These are phyloP conservation scores for Eristalis arbustorum DNA, from an alignment of 2,888 invertebrate genomes.

Conservation along the genomic window DNA sequence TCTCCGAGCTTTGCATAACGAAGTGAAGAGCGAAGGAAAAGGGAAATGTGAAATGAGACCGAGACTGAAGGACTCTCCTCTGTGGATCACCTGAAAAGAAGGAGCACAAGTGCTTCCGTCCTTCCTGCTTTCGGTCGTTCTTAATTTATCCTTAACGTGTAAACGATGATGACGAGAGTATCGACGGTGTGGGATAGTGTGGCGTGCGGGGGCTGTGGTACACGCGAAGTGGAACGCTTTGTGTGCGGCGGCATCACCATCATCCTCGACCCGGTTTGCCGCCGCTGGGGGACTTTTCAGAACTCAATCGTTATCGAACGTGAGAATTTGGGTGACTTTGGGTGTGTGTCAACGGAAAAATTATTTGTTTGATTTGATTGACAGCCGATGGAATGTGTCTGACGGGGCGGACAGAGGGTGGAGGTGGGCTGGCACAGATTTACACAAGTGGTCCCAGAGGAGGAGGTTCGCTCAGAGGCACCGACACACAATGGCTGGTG, in stretches of 20 bases:
- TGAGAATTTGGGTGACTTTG: conserved; percentile 46
- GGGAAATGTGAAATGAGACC: background rate
- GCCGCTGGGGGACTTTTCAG: conserved; percentile 40
- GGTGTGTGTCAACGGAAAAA: conserved; percentile 38
- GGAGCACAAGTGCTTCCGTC: conserved; percentile 19
- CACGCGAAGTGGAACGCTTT: background rate
- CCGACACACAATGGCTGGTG: background rate
- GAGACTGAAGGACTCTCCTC: conserved; percentile 13
- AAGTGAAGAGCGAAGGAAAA: conserved; percentile 14
- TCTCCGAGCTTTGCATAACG: conserved; percentile 54
- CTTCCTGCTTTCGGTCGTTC: conserved; percentile 26
- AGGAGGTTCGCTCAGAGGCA: background rate
- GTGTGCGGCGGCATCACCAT: conserved; percentile 3
- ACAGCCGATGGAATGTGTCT: conserved; percentile 11
- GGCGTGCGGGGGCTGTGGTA: background rate
- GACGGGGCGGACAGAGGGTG: background rate
- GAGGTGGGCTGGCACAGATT: background rate
- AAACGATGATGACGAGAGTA: conserved; percentile 60
- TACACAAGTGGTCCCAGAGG: background rate
- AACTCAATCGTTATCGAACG: conserved; percentile 63
- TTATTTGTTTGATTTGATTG: conserved; percentile 62
- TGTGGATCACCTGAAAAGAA: conserved; percentile 30
- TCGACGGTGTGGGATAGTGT: background rate
- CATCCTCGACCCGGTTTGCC: conserved; percentile 15
- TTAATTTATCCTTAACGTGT: conserved; percentile 69